Conservation (phyloP, 2,113 vertebrate species). For the Urocitellus parryii region DNA sequence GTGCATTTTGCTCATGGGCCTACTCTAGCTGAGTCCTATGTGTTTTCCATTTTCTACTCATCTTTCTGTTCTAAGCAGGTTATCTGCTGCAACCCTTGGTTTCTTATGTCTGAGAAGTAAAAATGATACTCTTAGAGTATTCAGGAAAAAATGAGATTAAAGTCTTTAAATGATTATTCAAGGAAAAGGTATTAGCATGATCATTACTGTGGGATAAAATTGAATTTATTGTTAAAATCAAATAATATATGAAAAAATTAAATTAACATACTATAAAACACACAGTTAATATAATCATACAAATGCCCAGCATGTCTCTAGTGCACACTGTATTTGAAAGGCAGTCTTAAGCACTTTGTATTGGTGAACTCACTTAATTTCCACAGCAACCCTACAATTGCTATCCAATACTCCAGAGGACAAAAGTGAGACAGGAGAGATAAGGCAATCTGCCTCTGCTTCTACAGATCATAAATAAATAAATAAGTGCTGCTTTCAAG, state of each 20-base stretch:
- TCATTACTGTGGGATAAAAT: not conserved
- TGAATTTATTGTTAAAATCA: constrained; percentile 36
- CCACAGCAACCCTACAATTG: not conserved
- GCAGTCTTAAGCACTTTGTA: not conserved
- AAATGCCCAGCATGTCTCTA: not conserved
- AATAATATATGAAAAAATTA: not conserved
- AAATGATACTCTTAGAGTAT: not conserved
- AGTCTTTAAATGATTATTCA: not conserved
- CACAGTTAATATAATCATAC: not conserved
- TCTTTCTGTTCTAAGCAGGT: not conserved
- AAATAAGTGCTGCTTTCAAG: constrained; percentile 17
- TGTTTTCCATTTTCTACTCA: not conserved
- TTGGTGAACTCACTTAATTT: not conserved
- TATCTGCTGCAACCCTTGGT: not conserved
- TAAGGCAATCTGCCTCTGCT: not conserved
- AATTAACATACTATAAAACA: not conserved
- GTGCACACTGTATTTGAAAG: not conserved
- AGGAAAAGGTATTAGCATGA: not conserved
- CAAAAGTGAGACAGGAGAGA: not conserved
- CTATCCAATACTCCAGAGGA: not conserved
- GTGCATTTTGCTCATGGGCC: not conserved
- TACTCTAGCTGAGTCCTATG: not conserved
- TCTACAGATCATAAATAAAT: not conserved
- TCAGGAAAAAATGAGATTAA: not conserved
- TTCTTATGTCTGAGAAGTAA: not conserved